Evolutionary conservation across 2,113 vertebrate genomes (phyloP), one percentile per base, ranked within the genome.

Genomic region (Cranoglanis bouderius): DNA sequence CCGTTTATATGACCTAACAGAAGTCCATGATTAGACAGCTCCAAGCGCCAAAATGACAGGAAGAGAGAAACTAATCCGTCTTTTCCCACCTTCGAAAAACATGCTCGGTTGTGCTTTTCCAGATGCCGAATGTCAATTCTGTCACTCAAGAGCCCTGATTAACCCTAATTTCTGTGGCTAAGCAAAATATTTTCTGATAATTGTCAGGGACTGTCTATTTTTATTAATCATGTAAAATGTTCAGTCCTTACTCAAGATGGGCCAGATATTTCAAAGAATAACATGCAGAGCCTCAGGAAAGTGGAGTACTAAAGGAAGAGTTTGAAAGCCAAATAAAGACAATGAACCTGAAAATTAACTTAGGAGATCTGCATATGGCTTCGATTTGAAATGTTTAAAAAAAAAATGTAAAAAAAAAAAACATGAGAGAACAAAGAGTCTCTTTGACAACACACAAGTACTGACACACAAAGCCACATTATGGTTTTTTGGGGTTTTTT

Each of bases 341-440:
- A 86, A 89, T 77, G 77, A 90, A 85, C 74, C 67, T 4, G 59
- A 90, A 78, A 70, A 90, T 88, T 84, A 90, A 89, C 80, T 10
- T 59, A 46, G 49, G 14, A 49, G 67, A 88, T 90, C 85, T 87
- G 65, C 84, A 88, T 83, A 88, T 51, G 87, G 75, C 75, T 82
- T 78, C 82, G 43, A 84, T 89, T 85, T 82, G 65, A 92, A 89
- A 87, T 67, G 90, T n/a, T n/a, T 43, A 90, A 87, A 24, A 18
- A 89, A 3, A 18, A 3, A 51, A 87, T 85, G 29, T n/a, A 8
- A 80, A 80, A 35, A 35, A 5, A 14, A 81, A 53, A 19, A 55
- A 26, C 0, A 84, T 46, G 72, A 83, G 67, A 49, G n/a, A 59
- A 67, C 67, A 40, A 59, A 87, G 67, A 72, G 46, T 51, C 83